Evolutionary conservation across 2,797 vertebrate species (phyloP), one percentile per base, ranked within the genome.

Genomic region (Pygocentrus nattereri): DNA sequence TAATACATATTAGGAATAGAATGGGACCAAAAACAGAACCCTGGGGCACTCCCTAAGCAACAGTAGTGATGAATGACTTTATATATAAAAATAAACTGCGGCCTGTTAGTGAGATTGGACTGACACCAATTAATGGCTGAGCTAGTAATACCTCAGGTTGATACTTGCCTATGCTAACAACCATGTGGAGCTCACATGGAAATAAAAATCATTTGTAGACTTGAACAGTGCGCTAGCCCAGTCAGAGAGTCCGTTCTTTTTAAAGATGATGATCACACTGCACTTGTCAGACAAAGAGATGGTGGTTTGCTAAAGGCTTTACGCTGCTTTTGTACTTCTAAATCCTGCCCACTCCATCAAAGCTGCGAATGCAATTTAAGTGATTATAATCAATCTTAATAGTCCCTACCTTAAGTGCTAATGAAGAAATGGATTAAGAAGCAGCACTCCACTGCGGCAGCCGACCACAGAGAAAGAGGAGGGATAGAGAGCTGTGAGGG

Each of bases 301-400:
- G 13, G 80, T 84, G 74, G 74, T 83, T 73, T 76, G 23, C 83
- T 79, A 61, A 54, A 79, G 38, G 11, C 84, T 27, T 41, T 68
- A 79, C 79, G 82, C 59, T 6, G 34, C 84, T 88, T 87, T 85
- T 88, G 82, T 72, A 49, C 86, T 83, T 87, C 79, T 85, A 65
- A 88, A 91, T 84, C 67, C 83, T 8, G 3, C 67, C 10, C 54
- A 72, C 89, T 90, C 88, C 80, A 88, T 92, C 89, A 89, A 89
- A 93, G 90, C 88, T 84, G 11, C 74, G 34, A 13, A 87, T 85
- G 89, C 90, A 89, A 90, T 92, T 87, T 84, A 88, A 86, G 88
- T 87, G 89, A 93, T 93, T 92, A 82, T 84, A 89, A 92, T 93
- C 86, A 81, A 81, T 91, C 91, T 87, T 88, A 90, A 91, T 86